Evolutionary conservation across 2,797 vertebrate genomes (phyloP), one percentile per base, ranked within the genome.

Genomic region (Todus mexicanus): DNA sequence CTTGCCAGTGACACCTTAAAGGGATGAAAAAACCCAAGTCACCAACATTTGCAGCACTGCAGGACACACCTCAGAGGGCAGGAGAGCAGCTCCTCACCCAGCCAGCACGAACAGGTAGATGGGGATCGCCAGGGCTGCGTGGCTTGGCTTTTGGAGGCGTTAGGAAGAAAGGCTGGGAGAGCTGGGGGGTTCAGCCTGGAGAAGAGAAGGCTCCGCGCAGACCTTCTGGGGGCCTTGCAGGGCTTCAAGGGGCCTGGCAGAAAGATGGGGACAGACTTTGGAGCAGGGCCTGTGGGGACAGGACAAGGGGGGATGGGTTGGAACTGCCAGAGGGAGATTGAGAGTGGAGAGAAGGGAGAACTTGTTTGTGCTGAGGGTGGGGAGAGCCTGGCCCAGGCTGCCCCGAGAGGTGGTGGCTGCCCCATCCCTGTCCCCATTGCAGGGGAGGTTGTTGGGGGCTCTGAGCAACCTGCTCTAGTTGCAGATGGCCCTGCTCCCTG

Each of bases 51-150:
- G n/a, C 25, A 4, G 38, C 56, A 5, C 15, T 1, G 26, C 12
- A 2, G 25, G 15, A 6, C 40, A 5, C 29, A 9, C 19, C 56
- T 38, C 7, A 0, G 5, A 0, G 1, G 0, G 2, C 40, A 15
- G 12, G 1, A 1, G 5, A 3, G 57, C 37, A 8, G 33, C 61
- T 82, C 33, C 54, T 35, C 43, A 2, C 1, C 35, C 11, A 0
- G 23, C 21, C 48, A 20, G 50, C 63, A 25, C 6, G 0, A 9
- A 40, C 31, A 2, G n/a, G 60, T 1, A 35, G 33, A n/a, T 3
- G 8, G 16, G 38, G 45, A 50, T 11, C 2, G 15, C 6, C 78
- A 29, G 18, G 10, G 18, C 47, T 37, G 19, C 2, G 0, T 0
- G 5, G 35, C 13, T 7, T 8, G 17, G 5, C 16, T 50, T 23